Conservation (phyloP, 2,888 invertebrate species). For the Eutolmus rufibarbis region DNA sequence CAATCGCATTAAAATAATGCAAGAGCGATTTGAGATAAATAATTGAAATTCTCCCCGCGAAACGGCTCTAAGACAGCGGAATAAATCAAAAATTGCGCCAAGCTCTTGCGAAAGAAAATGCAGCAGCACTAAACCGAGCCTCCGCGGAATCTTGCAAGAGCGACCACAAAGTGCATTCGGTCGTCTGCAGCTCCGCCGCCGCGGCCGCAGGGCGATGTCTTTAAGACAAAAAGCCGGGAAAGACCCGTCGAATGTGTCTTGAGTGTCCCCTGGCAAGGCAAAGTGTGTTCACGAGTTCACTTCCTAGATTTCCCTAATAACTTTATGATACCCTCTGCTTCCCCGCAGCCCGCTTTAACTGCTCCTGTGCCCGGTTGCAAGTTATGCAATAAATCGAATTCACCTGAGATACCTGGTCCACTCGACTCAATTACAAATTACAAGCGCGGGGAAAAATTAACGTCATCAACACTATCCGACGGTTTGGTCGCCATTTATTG, state of each 20-base stretch:
- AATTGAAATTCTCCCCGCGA: constrained; percentile 12
- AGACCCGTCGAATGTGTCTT: neutral
- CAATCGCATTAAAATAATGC: constrained; percentile 9
- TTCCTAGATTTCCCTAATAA: constrained; percentile 4
- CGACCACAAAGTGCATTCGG: neutral
- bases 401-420: neutral
- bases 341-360: neutral
- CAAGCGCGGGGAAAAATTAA: neutral
- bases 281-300: neutral
- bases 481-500: neutral
- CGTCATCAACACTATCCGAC: neutral
- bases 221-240: neutral
- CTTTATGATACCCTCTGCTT: neutral
- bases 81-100: constrained; percentile 15
- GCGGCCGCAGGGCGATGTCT: neutral
- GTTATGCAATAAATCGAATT: constrained; percentile 14
- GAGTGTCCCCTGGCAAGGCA: neutral
- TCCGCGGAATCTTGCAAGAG: neutral
- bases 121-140: neutral
- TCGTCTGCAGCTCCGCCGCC: neutral
- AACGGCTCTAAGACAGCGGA: neutral
- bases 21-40: constrained; percentile 13
- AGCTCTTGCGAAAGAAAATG: neutral
- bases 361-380: neutral
- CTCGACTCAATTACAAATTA: constrained; percentile 23